phyloP scores from a whole-genome alignment of 2,113 vertebrate genomes.

The Perognathus longimembris region DNA sequence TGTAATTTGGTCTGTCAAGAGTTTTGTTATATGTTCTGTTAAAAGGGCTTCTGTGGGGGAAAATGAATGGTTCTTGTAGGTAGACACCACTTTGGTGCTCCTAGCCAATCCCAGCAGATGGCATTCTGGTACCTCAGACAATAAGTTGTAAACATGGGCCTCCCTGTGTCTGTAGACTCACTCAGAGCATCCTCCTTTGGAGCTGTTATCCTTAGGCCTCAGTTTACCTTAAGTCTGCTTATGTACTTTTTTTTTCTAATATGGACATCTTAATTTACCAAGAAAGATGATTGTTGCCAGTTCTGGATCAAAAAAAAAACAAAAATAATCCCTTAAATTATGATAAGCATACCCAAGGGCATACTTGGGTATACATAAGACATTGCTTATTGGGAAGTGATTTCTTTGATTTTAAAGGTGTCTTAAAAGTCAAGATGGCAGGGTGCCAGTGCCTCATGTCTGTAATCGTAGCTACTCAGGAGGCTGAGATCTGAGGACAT shows the following conservation, averaged over 20 bases:
- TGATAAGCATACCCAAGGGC: not conserved
- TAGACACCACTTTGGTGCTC: conserved; percentile 9
- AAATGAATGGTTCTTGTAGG: not conserved
- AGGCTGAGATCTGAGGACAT: no score
- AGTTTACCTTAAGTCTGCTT: not conserved
- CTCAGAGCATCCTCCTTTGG: not conserved
- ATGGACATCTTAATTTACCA: not conserved
- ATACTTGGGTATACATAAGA: not conserved
- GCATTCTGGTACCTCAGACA: not conserved
- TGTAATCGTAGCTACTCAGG: no score
- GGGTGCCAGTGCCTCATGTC: no score
- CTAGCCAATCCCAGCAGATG: conserved; percentile 1
- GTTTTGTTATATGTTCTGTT: not conserved
- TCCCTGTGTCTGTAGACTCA: not conserved
- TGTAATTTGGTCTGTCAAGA: not conserved
- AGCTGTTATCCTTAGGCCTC: not conserved
- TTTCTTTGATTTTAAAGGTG: conserved; percentile 16
- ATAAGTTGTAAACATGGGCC: not conserved
- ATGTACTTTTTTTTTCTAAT: not conserved
- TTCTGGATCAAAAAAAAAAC: not conserved
- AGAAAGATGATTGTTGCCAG: not conserved
- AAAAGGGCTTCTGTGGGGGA: not conserved
- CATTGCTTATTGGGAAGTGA: not conserved
- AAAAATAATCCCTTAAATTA: not conserved
- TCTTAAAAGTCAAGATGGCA: conserved; percentile 9